Evolutionary conservation across 2,113 vertebrate genomes (phyloP).

Genomic region (Ctenomys sociabilis): DNA sequence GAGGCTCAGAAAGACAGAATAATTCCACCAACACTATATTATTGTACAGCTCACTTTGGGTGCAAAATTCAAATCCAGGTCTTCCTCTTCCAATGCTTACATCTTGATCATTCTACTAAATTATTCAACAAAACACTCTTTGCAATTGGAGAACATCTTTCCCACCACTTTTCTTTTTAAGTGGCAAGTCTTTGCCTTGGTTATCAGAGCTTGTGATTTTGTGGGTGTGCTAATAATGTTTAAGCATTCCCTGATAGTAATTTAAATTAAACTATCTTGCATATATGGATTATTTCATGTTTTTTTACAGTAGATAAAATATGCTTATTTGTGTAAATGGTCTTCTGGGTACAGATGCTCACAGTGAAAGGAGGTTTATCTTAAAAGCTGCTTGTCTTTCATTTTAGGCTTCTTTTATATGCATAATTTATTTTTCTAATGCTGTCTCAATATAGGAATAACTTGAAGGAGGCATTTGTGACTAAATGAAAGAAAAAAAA

Average conservation of each 20-base stretch:
- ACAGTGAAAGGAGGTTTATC: slow-evolving; percentile 84
- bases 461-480: slow-evolving; percentile 83
- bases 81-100: not conserved
- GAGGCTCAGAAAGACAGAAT: not conserved
- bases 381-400: slow-evolving; percentile 86
- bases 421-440: slow-evolving; percentile 85
- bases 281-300: slow-evolving; percentile 83
- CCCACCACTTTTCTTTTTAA: slow-evolving; percentile 58
- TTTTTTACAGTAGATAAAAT: slow-evolving; percentile 87
- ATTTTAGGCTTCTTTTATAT: slow-evolving; percentile 84
- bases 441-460: slow-evolving; percentile 84
- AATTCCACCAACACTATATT: not conserved
- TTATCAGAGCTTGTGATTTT: slow-evolving; percentile 77
- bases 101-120: not conserved
- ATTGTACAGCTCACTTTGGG: not conserved
- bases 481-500: slow-evolving; percentile 77
- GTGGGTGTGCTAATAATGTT: slow-evolving; percentile 73
- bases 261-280: slow-evolving; percentile 86
- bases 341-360: slow-evolving; percentile 85
- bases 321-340: slow-evolving; percentile 90
- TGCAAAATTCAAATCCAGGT: not conserved
- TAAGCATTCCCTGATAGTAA: slow-evolving; percentile 80
- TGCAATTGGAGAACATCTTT: slow-evolving; percentile 19
- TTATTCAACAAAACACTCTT: slow-evolving; percentile 35
- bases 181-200: slow-evolving; percentile 74